Conservation (phyloP, 2,797 vertebrate species). For the Thalassophryne amazonica region DNA sequence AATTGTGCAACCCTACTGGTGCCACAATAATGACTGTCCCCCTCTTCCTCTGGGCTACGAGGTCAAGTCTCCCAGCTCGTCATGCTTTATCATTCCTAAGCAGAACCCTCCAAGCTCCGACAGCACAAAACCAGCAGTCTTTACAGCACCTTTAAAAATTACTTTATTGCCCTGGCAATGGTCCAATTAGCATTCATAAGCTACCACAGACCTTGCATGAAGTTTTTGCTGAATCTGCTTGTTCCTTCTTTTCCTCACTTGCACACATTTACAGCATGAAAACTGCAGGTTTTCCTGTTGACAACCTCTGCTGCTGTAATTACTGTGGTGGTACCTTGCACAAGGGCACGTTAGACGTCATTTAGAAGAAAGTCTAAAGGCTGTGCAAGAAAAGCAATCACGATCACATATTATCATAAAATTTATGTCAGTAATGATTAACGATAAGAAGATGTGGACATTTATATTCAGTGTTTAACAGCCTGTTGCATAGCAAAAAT, state of each 20-base stretch:
- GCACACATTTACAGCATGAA: background rate
- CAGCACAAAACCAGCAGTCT: background rate
- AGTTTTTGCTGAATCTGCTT: conserved; percentile 45
- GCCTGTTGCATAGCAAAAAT: too few relatives aligned
- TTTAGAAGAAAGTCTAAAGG: conserved; percentile 25
- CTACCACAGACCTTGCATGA: background rate
- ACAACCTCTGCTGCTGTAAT: conserved; percentile 39
- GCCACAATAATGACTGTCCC: conserved; percentile 71
- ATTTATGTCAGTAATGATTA: too few relatives aligned
- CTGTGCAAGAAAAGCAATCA: too few relatives aligned
- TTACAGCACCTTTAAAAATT: conserved; percentile 3
- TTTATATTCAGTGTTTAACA: too few relatives aligned
- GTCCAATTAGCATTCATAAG: conserved; percentile 23
- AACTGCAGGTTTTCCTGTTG: conserved; percentile 12
- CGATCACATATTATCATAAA: too few relatives aligned
- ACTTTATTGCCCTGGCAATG: conserved; percentile 14
- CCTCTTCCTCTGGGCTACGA: conserved; percentile 39
- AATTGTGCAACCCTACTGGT: conserved; percentile 74
- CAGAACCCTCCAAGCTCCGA: conserved; percentile 41
- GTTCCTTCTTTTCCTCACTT: conserved; percentile 25
- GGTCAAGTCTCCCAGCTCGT: conserved; percentile 53
- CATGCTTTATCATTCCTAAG: conserved; percentile 57
- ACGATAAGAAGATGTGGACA: too few relatives aligned
- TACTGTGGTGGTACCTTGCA: conserved; percentile 44
- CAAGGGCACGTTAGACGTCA: conserved; percentile 36